Percentiles rank a stretch among this genome's conserved stretches.
These are phyloP conservation scores for Perccottus glenii DNA, from an alignment of 2,113 vertebrate species.

Conservation along the genomic window DNA sequence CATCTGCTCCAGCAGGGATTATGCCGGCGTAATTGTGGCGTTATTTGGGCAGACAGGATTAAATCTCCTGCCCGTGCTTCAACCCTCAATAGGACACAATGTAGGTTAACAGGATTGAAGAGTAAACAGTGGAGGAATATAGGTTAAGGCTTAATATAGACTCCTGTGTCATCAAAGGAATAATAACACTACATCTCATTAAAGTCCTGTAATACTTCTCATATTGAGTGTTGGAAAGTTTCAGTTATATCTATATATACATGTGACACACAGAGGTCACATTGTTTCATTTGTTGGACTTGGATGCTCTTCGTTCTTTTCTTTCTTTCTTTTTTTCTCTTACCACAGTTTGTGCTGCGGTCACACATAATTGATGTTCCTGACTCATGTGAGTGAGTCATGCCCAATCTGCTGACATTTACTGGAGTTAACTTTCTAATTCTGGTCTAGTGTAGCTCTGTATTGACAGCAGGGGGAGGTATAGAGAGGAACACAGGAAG, in stretches of 20 bases:
- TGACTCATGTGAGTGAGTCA: slow-evolving; percentile 59
- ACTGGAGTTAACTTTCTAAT: slow-evolving; percentile 26
- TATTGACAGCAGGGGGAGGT: slow-evolving; percentile 51
- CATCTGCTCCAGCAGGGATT: slow-evolving; percentile 52
- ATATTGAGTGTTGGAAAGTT: too few relatives aligned
- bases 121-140: slow-evolving; percentile 20
- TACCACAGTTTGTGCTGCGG: slow-evolving; percentile 5
- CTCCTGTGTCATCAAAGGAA: slow-evolving; percentile 5
- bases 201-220: too few relatives aligned
- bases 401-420: slow-evolving; percentile 22
- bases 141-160: slow-evolving; percentile 42
- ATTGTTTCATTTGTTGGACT: background rate
- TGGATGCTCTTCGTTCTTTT: background rate
- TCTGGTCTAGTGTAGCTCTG: slow-evolving; percentile 15
- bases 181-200: background rate
- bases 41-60: slow-evolving; percentile 49
- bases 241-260: too few relatives aligned
- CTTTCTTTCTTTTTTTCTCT: background rate
- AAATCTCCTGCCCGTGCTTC: slow-evolving; percentile 26
- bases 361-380: slow-evolving; percentile 32
- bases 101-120: slow-evolving; percentile 57
- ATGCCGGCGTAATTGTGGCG: slow-evolving; percentile 48
- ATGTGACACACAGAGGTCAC: too few relatives aligned
- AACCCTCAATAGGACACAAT: slow-evolving; percentile 33
- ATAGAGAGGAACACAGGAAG: background rate